These are phyloP conservation scores for Xiphorhynchus elegans DNA, from an alignment of 2,113 vertebrate genomes.

Conservation along the genomic window DNA sequence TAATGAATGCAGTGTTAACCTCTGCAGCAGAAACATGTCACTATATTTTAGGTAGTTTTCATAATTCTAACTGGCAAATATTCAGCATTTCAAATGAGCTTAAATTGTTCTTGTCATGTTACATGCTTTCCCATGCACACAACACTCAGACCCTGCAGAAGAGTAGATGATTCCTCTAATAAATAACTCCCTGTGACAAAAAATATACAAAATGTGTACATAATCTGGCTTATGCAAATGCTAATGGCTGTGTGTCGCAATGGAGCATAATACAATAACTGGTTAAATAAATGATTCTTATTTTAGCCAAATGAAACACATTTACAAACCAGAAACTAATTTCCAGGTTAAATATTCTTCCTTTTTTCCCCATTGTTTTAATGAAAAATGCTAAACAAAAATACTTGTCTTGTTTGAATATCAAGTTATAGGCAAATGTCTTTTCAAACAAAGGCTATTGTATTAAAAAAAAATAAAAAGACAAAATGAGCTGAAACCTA, in stretches of 20 bases:
- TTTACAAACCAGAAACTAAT: conserved; percentile 27
- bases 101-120: conserved; percentile 13
- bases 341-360: neutral
- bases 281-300: conserved; percentile 27
- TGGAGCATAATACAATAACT: conserved; percentile 1
- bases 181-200: conserved; percentile 19
- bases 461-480: neutral
- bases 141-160: neutral
- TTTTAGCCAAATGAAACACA: conserved; percentile 24
- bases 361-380: neutral
- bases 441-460: neutral
- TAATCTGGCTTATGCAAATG: conserved; percentile 29
- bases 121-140: conserved; percentile 14
- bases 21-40: neutral
- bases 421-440: neutral
- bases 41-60: conserved; percentile 15
- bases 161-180: conserved; percentile 14
- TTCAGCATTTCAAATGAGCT: conserved; percentile 44
- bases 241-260: neutral
- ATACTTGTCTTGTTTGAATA: neutral
- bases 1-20: neutral
- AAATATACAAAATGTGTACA: conserved; percentile 9
- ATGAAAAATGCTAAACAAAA: neutral
- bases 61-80: conserved; percentile 32
- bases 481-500: neutral